Evolutionary conservation across 1,140 invertebrate species (phyloP), one percentile per base, ranked within the genome.

Genomic region (Philaenus spumarius): DNA sequence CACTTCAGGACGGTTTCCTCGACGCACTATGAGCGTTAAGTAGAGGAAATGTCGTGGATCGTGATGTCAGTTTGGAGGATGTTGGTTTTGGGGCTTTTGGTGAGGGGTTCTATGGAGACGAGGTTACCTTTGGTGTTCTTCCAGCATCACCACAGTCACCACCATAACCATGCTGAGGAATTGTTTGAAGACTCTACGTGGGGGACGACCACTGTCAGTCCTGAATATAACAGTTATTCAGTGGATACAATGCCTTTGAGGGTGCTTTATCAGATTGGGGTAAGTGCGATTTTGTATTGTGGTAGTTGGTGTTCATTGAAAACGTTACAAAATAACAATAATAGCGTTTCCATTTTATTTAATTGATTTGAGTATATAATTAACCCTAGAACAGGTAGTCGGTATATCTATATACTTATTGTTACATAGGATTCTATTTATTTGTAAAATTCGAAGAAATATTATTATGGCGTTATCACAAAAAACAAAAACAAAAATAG

Each of bases 221-320:
- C 47, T 2, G 39, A 53, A 52, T 42, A 43, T 22, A 47, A 43
- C 2, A 55, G 59, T 12, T 55, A 62, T 40, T 60, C 65, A 46
- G 55, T 58, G 37, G 56, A 39, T 23, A 37, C n/a, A 4, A 20
- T 1, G 34, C 35, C 55, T 6, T 30, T 61, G 34, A 65, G 69
- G 52, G 58, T 68, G 20, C 59, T 71, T 11, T 71, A 70, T 60
- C 70, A 71, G 65, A 61, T 71, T 14, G 70, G 70, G 66, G 70
- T 72, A 63, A 71, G 68, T 62, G 26, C 14, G 1, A 9, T 30
- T 30, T 9, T 30, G 26, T 30, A n/a, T n/a, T n/a, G n/a, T n/a
- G n/a, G n/a, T n/a, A n/a, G n/a, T n/a, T n/a, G n/a, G n/a, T n/a
- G n/a, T n/a, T n/a, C n/a, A n/a, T n/a, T n/a, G n/a, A n/a, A n/a